A percentile compares a stretch with the other conserved stretches of the same genome.
Conservation (phyloP, 2,113 vertebrate genomes). For the Prionailurus viverrinus region DNA sequence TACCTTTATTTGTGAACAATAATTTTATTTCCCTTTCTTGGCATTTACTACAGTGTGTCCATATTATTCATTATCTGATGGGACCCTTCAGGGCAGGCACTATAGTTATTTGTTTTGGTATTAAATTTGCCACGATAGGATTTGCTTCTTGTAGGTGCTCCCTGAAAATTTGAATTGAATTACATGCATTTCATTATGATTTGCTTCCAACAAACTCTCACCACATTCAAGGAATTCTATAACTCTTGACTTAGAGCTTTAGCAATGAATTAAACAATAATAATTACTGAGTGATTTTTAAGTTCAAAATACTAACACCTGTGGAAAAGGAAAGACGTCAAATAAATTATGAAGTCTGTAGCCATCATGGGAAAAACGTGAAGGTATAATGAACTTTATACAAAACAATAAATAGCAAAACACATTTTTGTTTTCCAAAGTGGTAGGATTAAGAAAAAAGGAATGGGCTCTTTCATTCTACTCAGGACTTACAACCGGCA, state of each 20-base stretch:
- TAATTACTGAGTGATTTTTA: neutral
- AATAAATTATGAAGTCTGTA: neutral
- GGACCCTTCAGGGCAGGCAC: neutral
- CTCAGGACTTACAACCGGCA: neutral
- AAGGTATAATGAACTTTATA: neutral
- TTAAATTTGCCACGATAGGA: neutral
- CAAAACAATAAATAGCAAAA: neutral
- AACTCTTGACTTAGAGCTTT: neutral
- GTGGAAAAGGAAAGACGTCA: neutral
- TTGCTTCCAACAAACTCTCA: neutral
- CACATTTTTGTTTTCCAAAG: neutral
- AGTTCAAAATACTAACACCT: neutral
- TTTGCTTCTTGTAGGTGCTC: neutral
- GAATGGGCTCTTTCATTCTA: neutral
- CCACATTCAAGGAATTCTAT: neutral
- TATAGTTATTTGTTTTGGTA: neutral
- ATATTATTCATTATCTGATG: neutral
- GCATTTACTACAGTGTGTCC: neutral
- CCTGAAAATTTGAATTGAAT: neutral
- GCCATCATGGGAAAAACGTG: neutral
- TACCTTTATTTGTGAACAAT: neutral
- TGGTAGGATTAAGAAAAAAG: neutral
- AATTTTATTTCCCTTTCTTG: neutral
- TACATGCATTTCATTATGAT: neutral
- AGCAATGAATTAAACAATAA: neutral